Conservation (phyloP, 1,140 invertebrate genomes). For the Lucilia sericata region DNA sequence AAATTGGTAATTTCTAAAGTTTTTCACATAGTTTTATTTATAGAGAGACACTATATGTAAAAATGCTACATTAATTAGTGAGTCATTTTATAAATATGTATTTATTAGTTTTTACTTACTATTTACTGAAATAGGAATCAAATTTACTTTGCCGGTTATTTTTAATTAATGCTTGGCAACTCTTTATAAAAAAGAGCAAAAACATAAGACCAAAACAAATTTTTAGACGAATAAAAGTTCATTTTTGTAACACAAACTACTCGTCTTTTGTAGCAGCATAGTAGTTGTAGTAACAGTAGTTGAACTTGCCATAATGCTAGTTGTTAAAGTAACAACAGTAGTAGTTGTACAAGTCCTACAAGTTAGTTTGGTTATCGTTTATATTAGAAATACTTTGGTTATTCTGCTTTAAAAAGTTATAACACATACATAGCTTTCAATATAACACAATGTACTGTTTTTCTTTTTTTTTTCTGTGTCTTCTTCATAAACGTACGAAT, state of each 20-base stretch:
- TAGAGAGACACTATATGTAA: too few relatives aligned
- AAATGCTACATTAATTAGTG: too few relatives aligned
- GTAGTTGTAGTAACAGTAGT: not conserved
- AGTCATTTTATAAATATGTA: too few relatives aligned
- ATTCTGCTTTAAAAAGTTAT: not conserved
- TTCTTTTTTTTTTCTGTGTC: not conserved
- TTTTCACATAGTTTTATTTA: too few relatives aligned
- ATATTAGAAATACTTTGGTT: not conserved
- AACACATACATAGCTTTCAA: not conserved
- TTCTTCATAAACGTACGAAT: not conserved
- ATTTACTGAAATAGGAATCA: too few relatives aligned
- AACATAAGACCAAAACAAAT: not conserved
- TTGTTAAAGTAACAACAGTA: not conserved
- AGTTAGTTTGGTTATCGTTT: not conserved
- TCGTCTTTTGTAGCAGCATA: not conserved
- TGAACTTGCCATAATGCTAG: not conserved
- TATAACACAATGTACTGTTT: not conserved
- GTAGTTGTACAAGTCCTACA: not conserved
- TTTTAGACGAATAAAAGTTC: not conserved
- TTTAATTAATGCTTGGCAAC: not conserved
- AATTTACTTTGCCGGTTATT: too few relatives aligned
- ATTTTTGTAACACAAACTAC: not conserved
- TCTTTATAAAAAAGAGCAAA: not conserved
- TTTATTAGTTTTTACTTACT: too few relatives aligned
- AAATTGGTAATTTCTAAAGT: too few relatives aligned